Base-by-base conservation (phyloP, 2,113 vertebrate genomes). In the Apteryx mantelli region DNA sequence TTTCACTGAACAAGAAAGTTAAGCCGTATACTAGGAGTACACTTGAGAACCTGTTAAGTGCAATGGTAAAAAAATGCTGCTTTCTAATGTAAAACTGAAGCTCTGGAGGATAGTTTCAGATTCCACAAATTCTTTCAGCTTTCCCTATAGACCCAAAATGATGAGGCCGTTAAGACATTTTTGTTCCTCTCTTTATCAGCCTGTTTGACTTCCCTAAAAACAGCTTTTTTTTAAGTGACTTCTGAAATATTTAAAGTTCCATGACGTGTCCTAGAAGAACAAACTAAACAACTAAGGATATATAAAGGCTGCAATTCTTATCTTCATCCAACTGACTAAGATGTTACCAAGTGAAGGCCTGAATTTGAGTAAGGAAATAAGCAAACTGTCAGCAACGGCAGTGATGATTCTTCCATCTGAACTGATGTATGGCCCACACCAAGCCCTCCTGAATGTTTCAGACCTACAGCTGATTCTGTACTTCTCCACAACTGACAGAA, bases 31-130 rank as follows among this genome's bases (percentile, higher is more conserved):
- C 40, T 90, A 53, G 7, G 24, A 96, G 4, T 50, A 95, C 24
- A 88, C 32, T 88, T 94, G 76, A 93, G 91, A 94, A 90, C 13
- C 52, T 36, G 18, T 69, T 90, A 95, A 97, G 80, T 85, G 91
- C 32, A 95, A 24, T 30, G 28, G 20, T 61, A 74, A 94, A 93
- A 75, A 56, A 46, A 38, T 36, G 18, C 1, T 92, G 8, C 38
- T 85, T 96, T 76, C 83, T 76, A 64, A 95, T 80, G 58, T 63
- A 94, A 88, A 94, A 91, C 32, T 40, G 22, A 92, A 82, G 8
- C 82, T 93, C 93, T 80, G 26, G 87, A 94, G 93, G 7, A 46
- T 89, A 92, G 15, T 94, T 96, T 93, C 61, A 89, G 34, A 68
- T 94, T 95, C 52, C 44, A 50, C 18, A 91, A 77, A 82, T 76